Evolutionary conservation across 2,797 vertebrate species (phyloP).

Genomic region (Ambastaia sidthimunki): DNA sequence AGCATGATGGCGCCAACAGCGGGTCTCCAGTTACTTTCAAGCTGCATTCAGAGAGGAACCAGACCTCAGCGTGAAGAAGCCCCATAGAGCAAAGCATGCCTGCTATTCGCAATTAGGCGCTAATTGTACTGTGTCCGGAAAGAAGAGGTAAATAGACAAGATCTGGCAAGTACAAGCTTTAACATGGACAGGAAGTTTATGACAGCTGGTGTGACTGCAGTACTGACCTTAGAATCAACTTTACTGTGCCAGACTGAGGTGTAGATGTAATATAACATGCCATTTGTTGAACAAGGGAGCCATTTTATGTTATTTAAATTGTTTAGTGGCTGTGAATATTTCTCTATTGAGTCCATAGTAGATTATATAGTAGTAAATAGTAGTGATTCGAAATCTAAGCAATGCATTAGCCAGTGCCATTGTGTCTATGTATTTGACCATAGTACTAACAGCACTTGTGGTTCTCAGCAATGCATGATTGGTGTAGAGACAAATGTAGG

Average conservation of each 20-base stretch:
- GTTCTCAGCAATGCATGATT: constrained; percentile 1
- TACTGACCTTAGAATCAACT: background rate
- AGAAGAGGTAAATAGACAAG: constrained; percentile 39
- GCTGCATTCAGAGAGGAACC: constrained; percentile 52
- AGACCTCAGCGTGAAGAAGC: constrained; percentile 48
- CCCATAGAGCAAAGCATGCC: constrained; percentile 43
- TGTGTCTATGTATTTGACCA: background rate
- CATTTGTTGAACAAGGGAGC: constrained; percentile 7
- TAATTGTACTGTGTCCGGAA: constrained; percentile 63
- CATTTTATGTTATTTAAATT: constrained; percentile 19
- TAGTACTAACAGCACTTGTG: background rate
- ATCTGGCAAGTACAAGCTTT: constrained; percentile 38
- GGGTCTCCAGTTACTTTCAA: constrained; percentile 54
- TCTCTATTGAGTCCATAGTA: constrained; percentile 9
- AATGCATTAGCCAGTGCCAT: constrained; percentile 26
- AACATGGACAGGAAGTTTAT: constrained; percentile 12
- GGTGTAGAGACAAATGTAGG: background rate
- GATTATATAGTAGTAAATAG: too few species aligned
- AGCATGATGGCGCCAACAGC: constrained; percentile 63
- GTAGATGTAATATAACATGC: background rate
- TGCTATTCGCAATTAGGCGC: constrained; percentile 48
- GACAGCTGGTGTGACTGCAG: constrained; percentile 16
- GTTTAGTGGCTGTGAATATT: constrained; percentile 19
- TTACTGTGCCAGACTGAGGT: background rate
- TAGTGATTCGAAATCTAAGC: constrained; percentile 41